These are phyloP conservation scores for Arremon brunneinucha DNA, from an alignment of 2,797 vertebrate species.

Conservation along the genomic window DNA sequence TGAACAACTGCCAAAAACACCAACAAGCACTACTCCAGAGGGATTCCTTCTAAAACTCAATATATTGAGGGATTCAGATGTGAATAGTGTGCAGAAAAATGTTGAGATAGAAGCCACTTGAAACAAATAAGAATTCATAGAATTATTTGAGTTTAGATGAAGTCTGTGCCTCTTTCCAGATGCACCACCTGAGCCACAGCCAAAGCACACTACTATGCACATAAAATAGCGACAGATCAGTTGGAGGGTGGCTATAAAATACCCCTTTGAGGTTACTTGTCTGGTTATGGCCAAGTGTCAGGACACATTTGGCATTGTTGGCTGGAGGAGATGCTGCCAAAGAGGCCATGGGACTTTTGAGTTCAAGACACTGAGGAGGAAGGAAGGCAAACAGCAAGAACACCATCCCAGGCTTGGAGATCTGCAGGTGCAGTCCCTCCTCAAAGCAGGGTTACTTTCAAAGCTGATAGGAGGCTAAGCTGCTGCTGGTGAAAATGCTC, in stretches of 20 bases:
- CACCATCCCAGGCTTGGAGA: not conserved
- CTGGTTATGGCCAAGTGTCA: not conserved
- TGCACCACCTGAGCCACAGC: not conserved
- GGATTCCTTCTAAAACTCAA: not conserved
- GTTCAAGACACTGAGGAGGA: not conserved
- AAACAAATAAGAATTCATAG: not conserved
- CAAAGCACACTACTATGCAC: not conserved
- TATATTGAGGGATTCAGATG: not conserved
- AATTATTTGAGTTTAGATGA: not conserved
- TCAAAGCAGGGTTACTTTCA: not conserved
- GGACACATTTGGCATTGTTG: not conserved
- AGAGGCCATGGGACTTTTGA: not conserved
- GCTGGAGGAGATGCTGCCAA: not conserved
- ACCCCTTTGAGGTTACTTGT: rapidly evolving
- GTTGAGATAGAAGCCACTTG: not conserved
- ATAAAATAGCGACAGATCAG: not conserved
- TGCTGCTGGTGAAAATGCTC: not conserved
- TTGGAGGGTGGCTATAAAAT: not conserved
- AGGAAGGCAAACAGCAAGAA: not conserved
- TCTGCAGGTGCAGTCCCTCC: not conserved
- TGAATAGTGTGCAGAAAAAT: not conserved
- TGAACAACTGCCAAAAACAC: not conserved
- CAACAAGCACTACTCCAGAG: not conserved
- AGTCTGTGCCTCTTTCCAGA: not conserved
- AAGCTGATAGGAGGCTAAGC: not conserved